Evolutionary conservation across 2,797 vertebrate genomes (phyloP).

Genomic region (Ptychobarbus kaznakovi): DNA sequence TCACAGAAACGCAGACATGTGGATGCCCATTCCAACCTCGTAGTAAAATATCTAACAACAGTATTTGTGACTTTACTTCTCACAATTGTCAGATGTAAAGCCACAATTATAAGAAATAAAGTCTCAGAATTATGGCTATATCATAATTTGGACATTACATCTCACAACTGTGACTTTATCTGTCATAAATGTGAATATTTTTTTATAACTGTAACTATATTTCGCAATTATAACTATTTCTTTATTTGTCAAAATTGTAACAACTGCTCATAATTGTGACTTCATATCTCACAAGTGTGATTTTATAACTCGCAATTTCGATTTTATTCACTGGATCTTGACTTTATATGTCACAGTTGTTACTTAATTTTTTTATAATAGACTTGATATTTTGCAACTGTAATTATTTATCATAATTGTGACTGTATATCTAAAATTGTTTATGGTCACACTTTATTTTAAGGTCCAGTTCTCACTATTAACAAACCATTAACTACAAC

Average conservation of each 20-base stretch:
- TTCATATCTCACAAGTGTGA: not conserved
- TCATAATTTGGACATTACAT: not conserved
- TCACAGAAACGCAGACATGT: slow-evolving; percentile 26
- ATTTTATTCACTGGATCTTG: not conserved
- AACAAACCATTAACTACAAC: not conserved
- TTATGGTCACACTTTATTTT: not conserved
- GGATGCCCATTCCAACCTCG: not conserved
- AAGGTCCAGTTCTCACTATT: not conserved
- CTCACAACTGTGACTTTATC: too few species aligned
- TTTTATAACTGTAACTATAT: not conserved
- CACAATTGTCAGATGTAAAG: not conserved
- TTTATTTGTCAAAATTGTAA: not conserved
- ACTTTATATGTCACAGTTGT: not conserved
- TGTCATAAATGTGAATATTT: not conserved
- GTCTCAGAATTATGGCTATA: not conserved
- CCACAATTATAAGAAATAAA: not conserved
- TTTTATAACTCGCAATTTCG: not conserved
- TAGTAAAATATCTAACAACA: not conserved
- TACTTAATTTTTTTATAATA: not conserved
- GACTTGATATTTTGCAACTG: not conserved
- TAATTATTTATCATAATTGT: not conserved
- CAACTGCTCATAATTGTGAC: not conserved
- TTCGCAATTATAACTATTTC: not conserved
- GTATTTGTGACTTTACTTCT: not conserved
- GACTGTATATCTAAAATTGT: not conserved